A percentile compares a stretch with the other conserved stretches of the same genome.
These are phyloP conservation scores for Hypsopygia costalis DNA, from an alignment of 2,888 invertebrate species.

Conservation along the genomic window DNA sequence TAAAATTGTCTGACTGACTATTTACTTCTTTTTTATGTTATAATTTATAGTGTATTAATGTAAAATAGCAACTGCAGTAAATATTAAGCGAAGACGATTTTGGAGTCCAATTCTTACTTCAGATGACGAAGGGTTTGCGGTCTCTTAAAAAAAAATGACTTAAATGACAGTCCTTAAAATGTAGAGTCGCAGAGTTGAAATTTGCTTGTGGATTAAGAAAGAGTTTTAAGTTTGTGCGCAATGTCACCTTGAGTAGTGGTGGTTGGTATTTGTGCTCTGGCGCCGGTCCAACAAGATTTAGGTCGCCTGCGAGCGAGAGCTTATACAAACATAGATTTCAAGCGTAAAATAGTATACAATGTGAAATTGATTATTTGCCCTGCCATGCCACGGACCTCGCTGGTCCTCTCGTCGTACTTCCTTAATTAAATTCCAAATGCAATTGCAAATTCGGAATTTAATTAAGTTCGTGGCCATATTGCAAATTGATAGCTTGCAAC, in stretches of 20 bases:
- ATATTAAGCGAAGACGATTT: neutral
- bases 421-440: too few relatives aligned
- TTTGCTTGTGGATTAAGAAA: neutral
- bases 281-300: constrained; percentile 54
- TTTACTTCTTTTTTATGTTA: too few relatives aligned
- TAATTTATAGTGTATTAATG: too few relatives aligned
- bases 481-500: neutral
- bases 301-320: constrained; percentile 41
- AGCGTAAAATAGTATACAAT: constrained; percentile 4
- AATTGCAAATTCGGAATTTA: neutral
- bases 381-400: too few relatives aligned
- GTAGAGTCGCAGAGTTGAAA: neutral
- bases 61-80: neutral
- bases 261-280: constrained; percentile 58
- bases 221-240: constrained; percentile 24
- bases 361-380: constrained; percentile 2
- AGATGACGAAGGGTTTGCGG: neutral
- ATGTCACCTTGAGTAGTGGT: constrained; percentile 59
- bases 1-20: too few relatives aligned
- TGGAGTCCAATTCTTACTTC: neutral
- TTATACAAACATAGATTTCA: constrained; percentile 1
- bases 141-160: neutral
- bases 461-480: neutral
- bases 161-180: neutral
- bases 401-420: too few relatives aligned